phyloP scores from a whole-genome alignment of 2,888 invertebrate species.

The Petrophora chlorosata region DNA sequence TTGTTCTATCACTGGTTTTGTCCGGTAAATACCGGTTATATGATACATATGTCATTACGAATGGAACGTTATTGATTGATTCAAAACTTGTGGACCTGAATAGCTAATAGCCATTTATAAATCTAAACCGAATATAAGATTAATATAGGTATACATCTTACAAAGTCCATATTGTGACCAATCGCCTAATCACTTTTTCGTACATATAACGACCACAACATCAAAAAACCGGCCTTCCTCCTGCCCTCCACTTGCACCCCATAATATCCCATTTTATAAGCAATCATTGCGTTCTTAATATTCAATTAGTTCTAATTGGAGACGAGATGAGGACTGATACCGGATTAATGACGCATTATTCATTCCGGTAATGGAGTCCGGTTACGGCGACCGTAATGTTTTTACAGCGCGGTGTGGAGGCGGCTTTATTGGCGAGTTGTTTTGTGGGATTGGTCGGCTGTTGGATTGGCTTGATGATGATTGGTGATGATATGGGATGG shows the following conservation, averaged over 20 bases:
- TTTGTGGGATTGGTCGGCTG: conserved; percentile 2
- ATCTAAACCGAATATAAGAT: too few relatives aligned
- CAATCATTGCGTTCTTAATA: conserved; percentile 70
- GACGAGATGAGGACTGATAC: conserved; percentile 65
- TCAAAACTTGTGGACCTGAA: too few relatives aligned
- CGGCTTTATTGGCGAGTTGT: conserved; percentile 33
- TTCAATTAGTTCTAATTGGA: conserved; percentile 75
- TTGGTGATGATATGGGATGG: conserved; percentile 23
- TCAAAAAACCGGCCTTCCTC: too few relatives aligned
- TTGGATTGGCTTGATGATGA: too few relatives aligned
- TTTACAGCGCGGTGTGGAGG: conserved; percentile 54
- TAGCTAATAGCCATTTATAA: too few relatives aligned
- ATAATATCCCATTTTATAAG: conserved; percentile 66
- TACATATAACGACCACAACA: too few relatives aligned
- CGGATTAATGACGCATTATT: conserved; percentile 65
- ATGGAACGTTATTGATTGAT: too few relatives aligned
- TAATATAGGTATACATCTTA: too few relatives aligned
- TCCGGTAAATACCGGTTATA: too few relatives aligned
- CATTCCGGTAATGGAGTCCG: conserved; percentile 71
- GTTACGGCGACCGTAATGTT: conserved; percentile 66
- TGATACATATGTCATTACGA: too few relatives aligned
- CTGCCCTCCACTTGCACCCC: conserved; percentile 38
- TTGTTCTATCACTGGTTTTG: too few relatives aligned
- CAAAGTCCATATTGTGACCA: too few relatives aligned
- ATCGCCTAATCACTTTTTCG: conserved; percentile 2